Evolutionary conservation across 2,797 vertebrate genomes (phyloP), one percentile per base, ranked within the genome.

Genomic region (Benthosema pterotum): DNA sequence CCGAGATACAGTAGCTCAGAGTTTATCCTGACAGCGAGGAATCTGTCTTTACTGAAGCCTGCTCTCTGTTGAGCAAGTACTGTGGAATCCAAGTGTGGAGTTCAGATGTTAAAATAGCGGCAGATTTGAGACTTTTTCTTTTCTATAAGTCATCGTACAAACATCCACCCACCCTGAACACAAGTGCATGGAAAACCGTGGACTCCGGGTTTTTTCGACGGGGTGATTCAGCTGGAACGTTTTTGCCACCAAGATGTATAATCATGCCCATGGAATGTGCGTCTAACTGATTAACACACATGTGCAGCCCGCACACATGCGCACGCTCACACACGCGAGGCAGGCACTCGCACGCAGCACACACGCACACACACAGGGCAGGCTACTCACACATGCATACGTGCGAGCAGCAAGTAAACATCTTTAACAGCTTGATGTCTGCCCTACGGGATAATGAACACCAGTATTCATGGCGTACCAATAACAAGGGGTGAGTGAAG

Each of bases 171-270:
- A 59, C n/a, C n/a, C n/a, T n/a, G n/a, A n/a, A n/a, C n/a, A 14
- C 43, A 48, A 50, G 57, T 3, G 46, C 22, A 22, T 56, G 51
- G 15, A 68, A 74, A 83, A 71, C 48, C 57, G 32, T 38, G 32
- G 32, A 56, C 63, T n/a, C 67, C 18, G 7, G 18, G n/a, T n/a
- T n/a, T n/a, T 52, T 79, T 71, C 22, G 60, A 61, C 60, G 42
- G 42, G 69, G 16, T 78, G 75, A 85, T 56, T 81, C 70, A 72
- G 67, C 63, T 50, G 63, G 63, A 81, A 79, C 52, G 52, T 19
- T 54, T n/a, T 52, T 65, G 55, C 51, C 42, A 50, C 46, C 55
- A 50, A 81, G 78, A 74, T 70, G 66, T 61, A 71, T 61, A 71
- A 71, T 78, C 72, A 59, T 42, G 65, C 38, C 48, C 22, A 32